Base-by-base conservation (phyloP, 2,797 vertebrate genomes). In the Arctocebus calabarensis region DNA sequence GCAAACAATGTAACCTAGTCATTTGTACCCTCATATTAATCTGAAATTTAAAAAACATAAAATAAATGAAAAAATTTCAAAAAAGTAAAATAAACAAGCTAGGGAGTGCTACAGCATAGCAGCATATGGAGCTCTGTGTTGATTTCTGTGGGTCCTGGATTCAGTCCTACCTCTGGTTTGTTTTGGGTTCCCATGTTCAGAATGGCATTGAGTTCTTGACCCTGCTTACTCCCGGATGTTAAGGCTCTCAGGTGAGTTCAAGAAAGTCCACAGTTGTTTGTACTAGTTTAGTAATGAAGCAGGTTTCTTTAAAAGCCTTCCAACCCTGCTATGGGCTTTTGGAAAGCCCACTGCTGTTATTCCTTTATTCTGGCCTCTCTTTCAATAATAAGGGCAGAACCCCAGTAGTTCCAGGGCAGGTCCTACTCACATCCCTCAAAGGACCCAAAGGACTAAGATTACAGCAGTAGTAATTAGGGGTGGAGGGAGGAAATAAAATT, bases 291-390 rank as follows among this genome's bases (percentile, higher is more conserved):
- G 1, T 66, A 75, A 81, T 59, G 48, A 32, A 59, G 10, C 25
- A 74, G 40, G 23, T 78, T 93, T 27, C 37, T 93, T 86, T 93
- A 64, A 75, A 90, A 81, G 57, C n/a, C 59, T 75, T 32, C 13
- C 17, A 40, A 4, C 2, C 4, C 59, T 61, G 29, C 25, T 75
- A 11, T 74, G 64, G 5, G 27, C 57, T 71, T 23, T 37, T 79
- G 64, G 52, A 95, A 88, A 57, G 4, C 17, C 34, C 22, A 89
- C 66, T 77, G 40, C 23, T 64, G 52, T 52, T 34, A 17, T 90
- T 74, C 10, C 37, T 93, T 84, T 85, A 2, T 81, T 70, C 20
- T 40, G 20, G 32, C 45, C 32, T 84, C 45, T 74, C 43, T 89
- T 48, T 85, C 48, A 84, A 22, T 79, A 16, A 14, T 45, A 37